Evolutionary conservation across 2,113 vertebrate genomes (phyloP), one percentile per base, ranked within the genome.

Genomic region (Thymallus thymallus): DNA sequence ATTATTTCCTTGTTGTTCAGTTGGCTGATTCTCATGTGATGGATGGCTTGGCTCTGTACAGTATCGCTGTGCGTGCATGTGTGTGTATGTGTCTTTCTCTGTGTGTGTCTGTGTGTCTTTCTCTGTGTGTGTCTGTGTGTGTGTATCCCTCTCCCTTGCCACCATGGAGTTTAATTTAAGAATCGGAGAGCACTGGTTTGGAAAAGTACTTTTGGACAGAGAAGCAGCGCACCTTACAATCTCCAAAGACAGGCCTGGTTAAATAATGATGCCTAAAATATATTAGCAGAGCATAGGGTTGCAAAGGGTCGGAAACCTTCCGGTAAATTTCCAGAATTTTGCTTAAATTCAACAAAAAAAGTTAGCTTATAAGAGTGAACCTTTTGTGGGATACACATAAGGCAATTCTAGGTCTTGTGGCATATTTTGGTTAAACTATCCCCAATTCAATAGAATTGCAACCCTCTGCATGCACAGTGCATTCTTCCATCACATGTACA

Each of bases 221-320:
- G 72, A 77, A 73, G 72, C 62, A 70, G 51, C 58, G 68, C 69
- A 72, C 68, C 72, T 75, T 74, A 72, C 64, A 82, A 60, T 82
- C 77, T 70, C 67, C n/a, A 69, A 76, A 69, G 80, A 82, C 70
- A 73, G 66, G 62, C 64, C 66, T 23, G 61, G 67, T 82, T 82
- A 78, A 80, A 73, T 84, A 82, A 82, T 63, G 69, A 79, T 60
- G 73, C 62, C 78, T 67, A 73, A 82, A 23, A 79, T 71, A 71
- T 76, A 77, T 73, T 29, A 82, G 68, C 70, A 29, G 26, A 72
- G 70, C 65, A n/a, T n/a, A n/a, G n/a, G n/a, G n/a, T n/a, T n/a
- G n/a, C n/a, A n/a, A n/a, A n/a, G n/a, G n/a, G n/a, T n/a, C n/a
- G n/a, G n/a, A n/a, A n/a, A n/a, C n/a, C n/a, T n/a, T n/a, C n/a